Evolutionary conservation across 2,888 invertebrate species (phyloP).

Genomic region (Antheraea assamensis): DNA sequence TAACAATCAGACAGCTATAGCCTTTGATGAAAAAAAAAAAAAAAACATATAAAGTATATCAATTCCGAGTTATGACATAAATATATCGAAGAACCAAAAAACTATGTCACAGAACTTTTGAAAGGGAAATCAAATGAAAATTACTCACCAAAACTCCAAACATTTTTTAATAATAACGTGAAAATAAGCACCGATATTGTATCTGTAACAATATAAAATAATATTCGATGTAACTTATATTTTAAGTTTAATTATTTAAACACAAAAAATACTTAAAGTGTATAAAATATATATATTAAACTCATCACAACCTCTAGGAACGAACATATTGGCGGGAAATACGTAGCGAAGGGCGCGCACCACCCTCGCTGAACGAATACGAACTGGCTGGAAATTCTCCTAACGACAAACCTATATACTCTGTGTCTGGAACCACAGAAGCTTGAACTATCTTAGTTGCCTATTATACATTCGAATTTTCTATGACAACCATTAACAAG

Average conservation of each 20-base stretch:
- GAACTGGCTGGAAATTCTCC: constrained; percentile 45
- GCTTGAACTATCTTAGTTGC: neutral
- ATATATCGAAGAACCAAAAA: neutral
- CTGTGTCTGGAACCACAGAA: neutral
- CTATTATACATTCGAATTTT: too few species aligned
- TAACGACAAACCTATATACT: neutral
- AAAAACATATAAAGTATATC: too few species aligned
- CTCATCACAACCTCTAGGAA: constrained; percentile 56
- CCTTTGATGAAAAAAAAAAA: too few species aligned
- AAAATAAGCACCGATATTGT: constrained; percentile 64
- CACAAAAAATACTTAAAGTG: constrained; percentile 17
- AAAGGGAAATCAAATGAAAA: neutral
- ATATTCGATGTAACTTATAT: neutral
- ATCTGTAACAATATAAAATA: constrained; percentile 61
- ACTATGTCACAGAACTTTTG: too few species aligned
- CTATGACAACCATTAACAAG: too few species aligned
- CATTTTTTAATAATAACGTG: constrained; percentile 52
- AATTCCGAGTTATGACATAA: neutral
- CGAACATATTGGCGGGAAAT: constrained; percentile 68
- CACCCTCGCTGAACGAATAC: constrained; percentile 43
- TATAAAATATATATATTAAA: constrained; percentile 22
- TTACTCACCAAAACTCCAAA: constrained; percentile 69
- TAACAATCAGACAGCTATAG: neutral
- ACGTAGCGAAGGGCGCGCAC: constrained; percentile 49
- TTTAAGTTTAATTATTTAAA: neutral